A percentile compares a stretch with the other conserved stretches of the same genome.
phyloP scores from a whole-genome alignment of 2,888 invertebrate genomes.

The Ectemnius lituratus region DNA sequence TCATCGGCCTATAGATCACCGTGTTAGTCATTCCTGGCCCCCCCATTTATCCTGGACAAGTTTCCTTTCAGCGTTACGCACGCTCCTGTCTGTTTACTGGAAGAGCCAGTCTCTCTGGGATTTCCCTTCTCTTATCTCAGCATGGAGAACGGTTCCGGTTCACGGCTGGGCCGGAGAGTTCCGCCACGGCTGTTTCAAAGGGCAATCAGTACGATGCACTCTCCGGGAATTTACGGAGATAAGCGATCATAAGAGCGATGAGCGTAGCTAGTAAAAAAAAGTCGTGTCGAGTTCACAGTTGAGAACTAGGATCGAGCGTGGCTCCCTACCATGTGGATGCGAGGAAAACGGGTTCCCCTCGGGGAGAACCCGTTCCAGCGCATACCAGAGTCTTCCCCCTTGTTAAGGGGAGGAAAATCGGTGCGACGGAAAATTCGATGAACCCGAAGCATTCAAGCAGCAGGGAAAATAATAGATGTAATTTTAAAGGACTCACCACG shows the following conservation, averaged over 20 bases:
- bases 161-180: background rate
- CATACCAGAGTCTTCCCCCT: background rate
- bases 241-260: background rate
- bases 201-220: background rate
- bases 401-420: background rate
- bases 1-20: background rate
- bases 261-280: background rate
- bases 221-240: too few relatives aligned
- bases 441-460: background rate
- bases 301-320: background rate
- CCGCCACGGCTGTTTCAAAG: background rate
- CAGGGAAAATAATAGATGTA: too few relatives aligned
- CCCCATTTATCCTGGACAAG: too few relatives aligned
- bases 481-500: constrained; percentile 56
- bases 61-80: too few relatives aligned
- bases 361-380: background rate
- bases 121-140: background rate
- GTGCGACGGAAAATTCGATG: background rate
- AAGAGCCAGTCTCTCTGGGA: background rate
- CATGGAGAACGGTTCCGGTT: background rate
- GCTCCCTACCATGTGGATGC: constrained; percentile 12
- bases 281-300: constrained; percentile 16
- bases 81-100: background rate
- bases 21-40: background rate
- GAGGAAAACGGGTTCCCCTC: constrained; percentile 14